These are phyloP conservation scores for Didymodactylos carnosus DNA, from an alignment of 2,888 invertebrate genomes.

Conservation along the genomic window DNA sequence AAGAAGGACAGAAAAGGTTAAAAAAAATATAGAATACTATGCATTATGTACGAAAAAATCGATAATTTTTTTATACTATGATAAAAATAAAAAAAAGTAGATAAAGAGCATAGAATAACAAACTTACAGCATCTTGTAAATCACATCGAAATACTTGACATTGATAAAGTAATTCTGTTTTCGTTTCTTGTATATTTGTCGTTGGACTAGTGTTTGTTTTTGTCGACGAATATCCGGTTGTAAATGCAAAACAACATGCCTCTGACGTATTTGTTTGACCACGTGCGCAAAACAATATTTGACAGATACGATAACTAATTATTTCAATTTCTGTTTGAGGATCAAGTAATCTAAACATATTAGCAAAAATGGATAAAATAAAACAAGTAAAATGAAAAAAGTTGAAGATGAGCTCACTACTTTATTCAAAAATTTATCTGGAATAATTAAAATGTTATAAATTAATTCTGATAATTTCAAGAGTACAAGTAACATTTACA, in stretches of 20 bases:
- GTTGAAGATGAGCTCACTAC: too few relatives aligned
- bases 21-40: too few relatives aligned
- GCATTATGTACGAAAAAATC: too few relatives aligned
- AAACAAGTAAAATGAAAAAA: too few relatives aligned
- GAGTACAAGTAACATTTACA: too few relatives aligned
- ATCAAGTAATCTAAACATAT: neutral
- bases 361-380: too few relatives aligned
- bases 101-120: neutral
- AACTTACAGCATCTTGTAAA: constrained; percentile 53
- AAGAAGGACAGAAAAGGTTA: too few relatives aligned
- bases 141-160: constrained; percentile 93
- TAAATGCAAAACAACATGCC: constrained; percentile 88
- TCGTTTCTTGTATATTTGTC: neutral
- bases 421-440: too few relatives aligned
- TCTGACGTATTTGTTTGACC: constrained; percentile 58
- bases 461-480: too few relatives aligned
- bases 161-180: constrained; percentile 53
- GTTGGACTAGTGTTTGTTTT: constrained; percentile 45
- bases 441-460: too few relatives aligned
- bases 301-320: constrained; percentile 67
- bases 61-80: too few relatives aligned
- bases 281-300: constrained; percentile 79
- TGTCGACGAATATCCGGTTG: constrained; percentile 78
- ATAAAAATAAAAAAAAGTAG: too few relatives aligned
- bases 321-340: constrained; percentile 53